These are phyloP conservation scores for Sebastolobus altivelis DNA, from an alignment of 2,797 vertebrate species.

Conservation along the genomic window DNA sequence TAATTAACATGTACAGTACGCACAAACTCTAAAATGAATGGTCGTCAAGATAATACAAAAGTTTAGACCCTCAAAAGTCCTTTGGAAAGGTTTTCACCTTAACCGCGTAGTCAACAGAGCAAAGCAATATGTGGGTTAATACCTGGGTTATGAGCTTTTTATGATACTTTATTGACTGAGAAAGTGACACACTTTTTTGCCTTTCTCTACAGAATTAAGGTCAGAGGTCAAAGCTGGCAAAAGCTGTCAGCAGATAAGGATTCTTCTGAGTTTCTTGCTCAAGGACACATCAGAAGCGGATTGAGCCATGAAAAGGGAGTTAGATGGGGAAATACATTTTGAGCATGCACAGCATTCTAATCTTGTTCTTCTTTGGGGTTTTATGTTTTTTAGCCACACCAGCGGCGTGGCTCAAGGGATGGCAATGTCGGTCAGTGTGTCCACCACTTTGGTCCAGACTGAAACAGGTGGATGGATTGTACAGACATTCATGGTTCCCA, in stretches of 20 bases:
- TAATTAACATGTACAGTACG: background rate
- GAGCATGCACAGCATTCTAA: constrained; percentile 6
- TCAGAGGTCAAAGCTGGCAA: constrained; percentile 16
- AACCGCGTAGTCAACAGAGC: background rate
- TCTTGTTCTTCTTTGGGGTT: constrained; percentile 3
- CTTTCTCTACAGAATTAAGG: constrained; percentile 2
- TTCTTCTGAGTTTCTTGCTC: constrained; percentile 23
- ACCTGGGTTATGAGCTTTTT: constrained; percentile 3
- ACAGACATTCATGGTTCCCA: background rate
- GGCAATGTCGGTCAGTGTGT: background rate
- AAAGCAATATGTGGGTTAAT: constrained; percentile 22
- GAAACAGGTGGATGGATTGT: background rate
- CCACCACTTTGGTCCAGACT: background rate
- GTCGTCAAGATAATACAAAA: background rate
- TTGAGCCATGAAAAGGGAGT: background rate
- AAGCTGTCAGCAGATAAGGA: constrained; percentile 14
- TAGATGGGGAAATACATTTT: constrained; percentile 5
- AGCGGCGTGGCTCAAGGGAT: background rate
- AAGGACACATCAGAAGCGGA: constrained; percentile 33
- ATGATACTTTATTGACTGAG: constrained; percentile 18
- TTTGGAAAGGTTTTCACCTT: background rate
- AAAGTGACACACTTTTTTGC: background rate
- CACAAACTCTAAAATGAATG: background rate
- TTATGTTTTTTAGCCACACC: background rate
- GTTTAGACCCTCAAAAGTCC: background rate